These are phyloP conservation scores for Glaucopsyche alexis DNA, from an alignment of 2,888 invertebrate species.

Conservation along the genomic window DNA sequence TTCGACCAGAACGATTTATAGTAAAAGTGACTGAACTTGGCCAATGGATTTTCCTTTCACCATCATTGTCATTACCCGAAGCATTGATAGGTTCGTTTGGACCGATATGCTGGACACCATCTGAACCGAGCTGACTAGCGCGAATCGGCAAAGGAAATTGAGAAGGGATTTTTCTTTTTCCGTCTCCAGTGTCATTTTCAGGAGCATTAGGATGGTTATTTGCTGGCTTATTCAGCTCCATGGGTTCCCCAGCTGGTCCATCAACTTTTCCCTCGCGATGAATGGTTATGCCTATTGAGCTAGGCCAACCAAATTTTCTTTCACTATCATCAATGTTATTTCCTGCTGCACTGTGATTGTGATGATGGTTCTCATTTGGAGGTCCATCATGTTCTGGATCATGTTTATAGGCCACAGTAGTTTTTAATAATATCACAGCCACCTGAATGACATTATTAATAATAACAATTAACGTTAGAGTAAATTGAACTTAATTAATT, in stretches of 20 bases:
- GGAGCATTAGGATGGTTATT: background rate
- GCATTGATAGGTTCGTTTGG: background rate
- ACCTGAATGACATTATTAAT: background rate
- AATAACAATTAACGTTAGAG: background rate
- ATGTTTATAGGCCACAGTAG: background rate
- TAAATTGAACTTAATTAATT: background rate
- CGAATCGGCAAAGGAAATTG: background rate
- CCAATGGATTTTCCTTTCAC: conserved; percentile 4
- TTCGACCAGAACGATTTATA: background rate
- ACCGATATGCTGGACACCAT: background rate
- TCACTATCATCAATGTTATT: background rate
- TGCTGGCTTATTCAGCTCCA: background rate
- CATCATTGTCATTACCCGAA: no score
- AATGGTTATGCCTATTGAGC: background rate
- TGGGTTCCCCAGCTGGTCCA: background rate
- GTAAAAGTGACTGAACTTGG: background rate
- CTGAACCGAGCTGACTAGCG: background rate
- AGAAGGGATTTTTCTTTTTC: background rate
- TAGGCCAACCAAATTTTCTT: background rate
- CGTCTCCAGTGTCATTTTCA: background rate
- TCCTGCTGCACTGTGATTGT: background rate
- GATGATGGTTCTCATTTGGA: background rate
- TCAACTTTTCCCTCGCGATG: background rate
- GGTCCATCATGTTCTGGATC: background rate
- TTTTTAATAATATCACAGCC: background rate